These are phyloP conservation scores for Dendroctonus valens DNA, from an alignment of 1,140 invertebrate species.

Conservation along the genomic window DNA sequence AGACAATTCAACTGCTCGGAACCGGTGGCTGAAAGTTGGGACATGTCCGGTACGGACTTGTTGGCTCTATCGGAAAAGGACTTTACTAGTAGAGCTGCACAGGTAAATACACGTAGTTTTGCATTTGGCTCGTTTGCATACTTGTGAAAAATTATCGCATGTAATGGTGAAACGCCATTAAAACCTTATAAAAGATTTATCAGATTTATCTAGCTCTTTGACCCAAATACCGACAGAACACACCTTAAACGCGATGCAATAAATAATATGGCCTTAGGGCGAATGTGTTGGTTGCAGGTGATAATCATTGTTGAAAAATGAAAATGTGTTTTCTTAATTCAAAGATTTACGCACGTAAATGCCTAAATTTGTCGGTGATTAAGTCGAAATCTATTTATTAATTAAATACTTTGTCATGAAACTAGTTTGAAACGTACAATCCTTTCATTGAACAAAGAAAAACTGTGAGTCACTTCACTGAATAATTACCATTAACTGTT, in stretches of 20 bases:
- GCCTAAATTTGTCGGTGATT: too few relatives aligned
- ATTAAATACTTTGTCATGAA: too few relatives aligned
- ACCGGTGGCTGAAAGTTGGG: slow-evolving; percentile 71
- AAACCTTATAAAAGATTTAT: slow-evolving; percentile 10
- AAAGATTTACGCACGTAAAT: too few relatives aligned
- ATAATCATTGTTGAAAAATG: too few relatives aligned
- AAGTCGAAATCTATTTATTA: too few relatives aligned
- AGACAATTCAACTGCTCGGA: slow-evolving; percentile 71
- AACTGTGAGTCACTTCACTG: too few relatives aligned
- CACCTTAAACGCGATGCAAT: slow-evolving; percentile 12
- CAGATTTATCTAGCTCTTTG: slow-evolving; percentile 24
- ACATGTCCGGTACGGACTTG: slow-evolving; percentile 74
- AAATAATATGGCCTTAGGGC: slow-evolving; percentile 1
- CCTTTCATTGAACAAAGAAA: too few relatives aligned
- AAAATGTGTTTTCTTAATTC: too few relatives aligned
- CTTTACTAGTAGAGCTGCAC: slow-evolving; percentile 75
- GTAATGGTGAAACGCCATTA: slow-evolving; percentile 8
- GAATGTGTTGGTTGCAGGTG: too few relatives aligned
- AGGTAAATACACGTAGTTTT: slow-evolving; percentile 56
- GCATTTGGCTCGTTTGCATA: not conserved
- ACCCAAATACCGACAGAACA: slow-evolving; percentile 26
- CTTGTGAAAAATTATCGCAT: not conserved
- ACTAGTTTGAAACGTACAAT: not conserved
- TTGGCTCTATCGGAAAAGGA: slow-evolving; percentile 79
- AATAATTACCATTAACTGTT: too few relatives aligned